Conservation (phyloP, 2,797 vertebrate genomes). For the Euthynnus affinis region DNA sequence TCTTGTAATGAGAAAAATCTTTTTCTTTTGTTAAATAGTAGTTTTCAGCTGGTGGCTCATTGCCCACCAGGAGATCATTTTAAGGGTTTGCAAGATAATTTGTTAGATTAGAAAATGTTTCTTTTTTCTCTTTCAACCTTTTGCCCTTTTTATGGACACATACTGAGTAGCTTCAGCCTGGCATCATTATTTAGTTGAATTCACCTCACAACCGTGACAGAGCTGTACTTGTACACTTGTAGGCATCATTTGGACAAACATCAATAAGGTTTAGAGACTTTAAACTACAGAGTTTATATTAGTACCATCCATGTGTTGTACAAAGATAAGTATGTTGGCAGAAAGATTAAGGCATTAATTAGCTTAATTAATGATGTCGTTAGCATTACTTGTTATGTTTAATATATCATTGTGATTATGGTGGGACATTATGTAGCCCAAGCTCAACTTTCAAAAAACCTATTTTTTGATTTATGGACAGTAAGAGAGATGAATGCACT, state of each 20-base stretch:
- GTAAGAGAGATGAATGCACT: not conserved
- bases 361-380: conserved; percentile 43
- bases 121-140: not conserved
- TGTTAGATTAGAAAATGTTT: not conserved
- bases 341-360: conserved; percentile 27
- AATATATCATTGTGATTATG: conserved; percentile 16
- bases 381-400: conserved; percentile 15
- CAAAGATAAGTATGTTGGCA: conserved; percentile 29
- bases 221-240: not conserved
- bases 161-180: not conserved
- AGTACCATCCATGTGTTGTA: conserved; percentile 13
- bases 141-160: not conserved
- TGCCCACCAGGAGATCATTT: not conserved
- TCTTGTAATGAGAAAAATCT: not conserved
- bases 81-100: not conserved
- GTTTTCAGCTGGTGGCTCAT: not conserved
- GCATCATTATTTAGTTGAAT: not conserved
- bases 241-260: not conserved
- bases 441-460: conserved; percentile 1
- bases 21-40: not conserved
- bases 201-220: not conserved
- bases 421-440: not conserved
- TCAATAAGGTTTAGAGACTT: conserved; percentile 2
- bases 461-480: conserved; percentile 8
- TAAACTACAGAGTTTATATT: conserved; percentile 14